Evolutionary conservation across 2,888 invertebrate genomes (phyloP), one percentile per base, ranked within the genome.

Genomic region (Xylocampa areola): DNA sequence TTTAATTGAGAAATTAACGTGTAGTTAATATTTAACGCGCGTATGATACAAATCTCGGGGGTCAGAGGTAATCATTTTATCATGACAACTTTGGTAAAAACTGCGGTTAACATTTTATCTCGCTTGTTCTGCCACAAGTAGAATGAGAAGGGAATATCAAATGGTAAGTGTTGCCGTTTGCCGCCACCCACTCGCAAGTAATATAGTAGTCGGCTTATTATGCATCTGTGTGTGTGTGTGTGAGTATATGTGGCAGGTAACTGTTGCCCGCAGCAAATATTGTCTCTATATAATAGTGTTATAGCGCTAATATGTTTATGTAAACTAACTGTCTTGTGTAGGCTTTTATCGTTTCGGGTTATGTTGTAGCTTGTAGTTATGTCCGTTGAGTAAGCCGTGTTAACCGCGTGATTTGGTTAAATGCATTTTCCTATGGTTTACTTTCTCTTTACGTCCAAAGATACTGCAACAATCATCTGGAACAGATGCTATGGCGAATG

Each of bases 61-160:
- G 88, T 90, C 87, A 88, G 79, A 87, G 84, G 87, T 88, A 85
- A 85, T 84, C 74, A 81, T 84, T 86, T 85, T 87, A 88, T 85
- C 84, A 77, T 77, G 80, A 65, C 77, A 82, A 65, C 75, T 80
- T 84, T 80, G 70, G 73, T 80, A 79, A 79, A 83, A 83, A 83
- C 57, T 72, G 59, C 17, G 54, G 47, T 41, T 40, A 35, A 32
- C 44, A 33, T 54, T 63, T 57, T 54, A 68, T 88, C 88, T 76
- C 82, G 44, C 60, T 88, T 82, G 39, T 68, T 57, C 82, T 16
- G 50, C 40, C 64, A 53, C 39, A 39, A 67, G 61, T 67, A 63
- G 77, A 79, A 70, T 81, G 87, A 89, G 83, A 72, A 69, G 79
- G 81, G 67, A 71, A 80, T 76, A 81, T 62, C 65, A 65, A 60